phyloP scores from a whole-genome alignment of 2,113 vertebrate species.

The Clarias batrachus region DNA sequence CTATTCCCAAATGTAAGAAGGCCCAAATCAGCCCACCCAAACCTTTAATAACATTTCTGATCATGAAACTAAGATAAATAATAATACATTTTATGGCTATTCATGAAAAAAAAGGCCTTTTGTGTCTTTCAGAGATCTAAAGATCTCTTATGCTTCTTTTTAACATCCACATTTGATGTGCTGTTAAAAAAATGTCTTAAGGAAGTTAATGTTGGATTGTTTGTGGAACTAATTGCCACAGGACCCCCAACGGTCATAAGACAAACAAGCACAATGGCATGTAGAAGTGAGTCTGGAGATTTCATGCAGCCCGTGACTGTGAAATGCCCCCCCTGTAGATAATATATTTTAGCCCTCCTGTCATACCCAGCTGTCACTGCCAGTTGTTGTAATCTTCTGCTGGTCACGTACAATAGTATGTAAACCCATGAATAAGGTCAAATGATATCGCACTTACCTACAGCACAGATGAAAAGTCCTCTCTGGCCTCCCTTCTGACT shows the following conservation, averaged over 20 bases:
- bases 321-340: neutral
- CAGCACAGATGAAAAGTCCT: slow-evolving; percentile 93
- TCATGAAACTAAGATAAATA: no score
- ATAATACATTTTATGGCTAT: neutral
- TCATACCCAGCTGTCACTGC: neutral
- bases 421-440: neutral
- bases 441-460: slow-evolving; percentile 71
- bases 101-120: neutral
- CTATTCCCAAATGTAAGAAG: no score
- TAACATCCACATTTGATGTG: neutral
- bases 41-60: no score
- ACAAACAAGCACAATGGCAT: neutral
- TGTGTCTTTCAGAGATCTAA: neutral
- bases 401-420: no score
- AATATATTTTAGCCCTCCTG: neutral
- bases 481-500: slow-evolving; percentile 94
- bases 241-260: neutral
- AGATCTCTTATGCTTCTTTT: neutral
- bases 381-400: neutral
- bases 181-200: neutral
- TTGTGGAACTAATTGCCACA: neutral
- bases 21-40: no score
- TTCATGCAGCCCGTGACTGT: neutral
- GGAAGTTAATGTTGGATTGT: neutral
- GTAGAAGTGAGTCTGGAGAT: neutral